Base-by-base conservation (phyloP, 2,113 vertebrate genomes). In the Indicator maculatus region DNA sequence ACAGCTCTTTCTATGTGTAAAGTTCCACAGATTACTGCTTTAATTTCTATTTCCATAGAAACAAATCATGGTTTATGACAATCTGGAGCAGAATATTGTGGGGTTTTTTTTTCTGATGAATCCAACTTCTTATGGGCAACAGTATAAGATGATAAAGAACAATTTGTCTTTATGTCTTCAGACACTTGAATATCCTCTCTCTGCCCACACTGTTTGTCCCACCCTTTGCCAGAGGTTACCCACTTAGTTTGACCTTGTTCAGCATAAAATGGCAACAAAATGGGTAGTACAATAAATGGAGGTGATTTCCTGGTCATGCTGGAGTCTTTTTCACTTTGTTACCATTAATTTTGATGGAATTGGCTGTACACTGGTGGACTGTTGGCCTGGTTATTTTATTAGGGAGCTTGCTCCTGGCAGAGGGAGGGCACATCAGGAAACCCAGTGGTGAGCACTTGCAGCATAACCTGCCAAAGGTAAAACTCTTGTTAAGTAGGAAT, bases 1-100 rank as follows among this genome's bases (percentile, higher is more conserved):
- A 52, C 12, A 33, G 36, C 63, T 83, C 53, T 78, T 88, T 77
- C 64, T 67, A 7, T 44, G 41, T 18, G 27, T n/a, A 71, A 94
- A 83, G 88, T 83, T 90, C 79, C 77, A 64, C 15, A 60, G 27
- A 38, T 65, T 83, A 76, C 75, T 72, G 13, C 59, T 87, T 87
- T 79, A 63, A 58, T 50, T 91, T 93, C 72, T 70, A 50, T 74
- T 83, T 19, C 36, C 21, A 45, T 16, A 77, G 38, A 83, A 94
- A 64, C 8, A 91, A 83, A 74, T 17, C 4, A 15, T 16, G 1
- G 30, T 80, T 83, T 65, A 26, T 56, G 36, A 83, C 44, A 38
- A 58, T n/a, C 23, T 83, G 38, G 77, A 61, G 16, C 30, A 45
- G 6, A 83, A 81, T 5, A 6, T 7, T 65, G 6, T 44, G 23